Percentiles rank a stretch among this genome's conserved stretches.
These are phyloP conservation scores for Rutilus rutilus DNA, from an alignment of 2,113 vertebrate species.

Conservation along the genomic window DNA sequence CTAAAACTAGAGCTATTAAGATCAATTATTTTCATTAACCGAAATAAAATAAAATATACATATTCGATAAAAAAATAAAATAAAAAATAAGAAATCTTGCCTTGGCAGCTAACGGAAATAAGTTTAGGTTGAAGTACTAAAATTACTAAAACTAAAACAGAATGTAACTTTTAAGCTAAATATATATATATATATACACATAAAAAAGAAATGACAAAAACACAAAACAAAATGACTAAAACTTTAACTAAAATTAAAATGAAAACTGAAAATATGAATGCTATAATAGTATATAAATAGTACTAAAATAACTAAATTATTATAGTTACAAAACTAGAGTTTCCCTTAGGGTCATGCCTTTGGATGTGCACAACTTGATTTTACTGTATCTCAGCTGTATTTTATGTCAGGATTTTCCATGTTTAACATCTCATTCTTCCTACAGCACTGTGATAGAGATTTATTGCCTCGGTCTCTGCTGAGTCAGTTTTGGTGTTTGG, in stretches of 20 bases:
- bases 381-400: background rate
- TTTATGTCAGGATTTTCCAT: background rate
- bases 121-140: too few species aligned
- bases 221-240: background rate
- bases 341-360: too few species aligned
- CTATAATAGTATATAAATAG: too few species aligned
- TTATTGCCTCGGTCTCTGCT: constrained; percentile 10
- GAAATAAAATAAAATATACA: background rate
- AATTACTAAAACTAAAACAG: background rate
- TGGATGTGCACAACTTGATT: background rate
- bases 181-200: background rate
- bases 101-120: background rate
- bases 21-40: background rate
- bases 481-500: constrained; percentile 38
- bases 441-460: background rate
- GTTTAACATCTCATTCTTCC: background rate
- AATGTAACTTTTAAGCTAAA: background rate
- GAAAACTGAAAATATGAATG: background rate
- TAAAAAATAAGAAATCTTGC: background rate
- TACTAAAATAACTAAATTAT: background rate
- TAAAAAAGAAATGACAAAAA: background rate
- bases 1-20: background rate
- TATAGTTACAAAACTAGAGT: too few species aligned
- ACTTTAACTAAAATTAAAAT: background rate
- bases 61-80: background rate